Evolutionary conservation across 2,113 vertebrate species (phyloP), one percentile per base, ranked within the genome.

Genomic region (Papio anubis): DNA sequence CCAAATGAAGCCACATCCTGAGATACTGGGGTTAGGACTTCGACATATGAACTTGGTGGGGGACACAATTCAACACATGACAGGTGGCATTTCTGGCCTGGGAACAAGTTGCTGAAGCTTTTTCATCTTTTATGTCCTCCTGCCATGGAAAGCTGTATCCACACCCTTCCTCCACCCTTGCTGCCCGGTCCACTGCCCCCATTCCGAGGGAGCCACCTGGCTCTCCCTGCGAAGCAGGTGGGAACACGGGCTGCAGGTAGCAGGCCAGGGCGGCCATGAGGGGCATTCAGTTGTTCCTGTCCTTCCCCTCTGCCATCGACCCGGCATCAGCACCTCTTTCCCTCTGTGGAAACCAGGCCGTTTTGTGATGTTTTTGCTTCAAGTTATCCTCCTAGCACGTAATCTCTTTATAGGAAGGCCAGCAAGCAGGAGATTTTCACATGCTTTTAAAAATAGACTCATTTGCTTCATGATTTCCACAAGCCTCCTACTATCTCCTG

Each of bases 321-420:
- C 40, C 9, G 2, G 1, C 23, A 5, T 1, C 21, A 0, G 11
- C 18, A 4, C 8, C 10, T 2, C 23, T 6, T 1, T 40, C 38
- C 11, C n/a, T 35, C 48, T 2, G 50, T 45, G 2, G 75, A 25
- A 23, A 17, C 5, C 61, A 9, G 3, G 38, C 57, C n/a, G 45
- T 40, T 6, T 0, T 0, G 4, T 3, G 70, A 57, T 0, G 7
- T 7, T 0, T 0, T 7, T 5, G 5, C 57, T 72, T 50, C 3
- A 1, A 3, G n/a, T 17, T 6, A 2, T 35, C 52, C n/a, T 45
- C 32, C 66, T 1, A 0, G 64, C 50, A 4, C 43, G 1, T 35
- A 1, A 8, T 32, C 64, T 38, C 81, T 13, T 59, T 45, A 25
- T 6, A 75, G 64, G n/a, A 66, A 30, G 61, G 66, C 2, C 21